Conservation (phyloP, 2,797 vertebrate species). For the Macrochelys suwanniensis region DNA sequence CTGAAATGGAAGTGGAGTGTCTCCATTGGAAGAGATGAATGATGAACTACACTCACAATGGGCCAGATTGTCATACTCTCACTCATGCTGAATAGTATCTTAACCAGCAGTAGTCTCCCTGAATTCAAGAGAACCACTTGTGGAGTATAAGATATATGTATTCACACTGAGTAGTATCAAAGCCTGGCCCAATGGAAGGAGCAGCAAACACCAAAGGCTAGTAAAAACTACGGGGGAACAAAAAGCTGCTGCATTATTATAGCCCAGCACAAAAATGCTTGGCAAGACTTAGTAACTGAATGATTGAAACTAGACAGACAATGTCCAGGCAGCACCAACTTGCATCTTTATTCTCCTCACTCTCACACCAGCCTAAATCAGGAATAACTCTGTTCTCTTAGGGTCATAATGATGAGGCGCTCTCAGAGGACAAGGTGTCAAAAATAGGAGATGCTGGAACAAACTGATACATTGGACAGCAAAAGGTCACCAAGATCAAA, state of each 20-base stretch:
- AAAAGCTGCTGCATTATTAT: not conserved
- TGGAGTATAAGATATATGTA: not conserved
- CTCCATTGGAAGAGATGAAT: not conserved
- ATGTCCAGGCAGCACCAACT: fast-evolving
- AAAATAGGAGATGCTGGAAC: not conserved
- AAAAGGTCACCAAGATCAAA: not conserved
- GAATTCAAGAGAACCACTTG: not conserved
- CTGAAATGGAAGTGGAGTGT: not conserved
- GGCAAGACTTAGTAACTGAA: not conserved
- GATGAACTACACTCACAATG: not conserved
- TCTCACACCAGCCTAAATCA: fast-evolving
- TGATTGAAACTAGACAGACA: not conserved
- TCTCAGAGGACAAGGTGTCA: not conserved
- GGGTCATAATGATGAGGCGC: not conserved
- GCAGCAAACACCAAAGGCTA: fast-evolving
- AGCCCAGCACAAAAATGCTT: not conserved
- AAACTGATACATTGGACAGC: not conserved
- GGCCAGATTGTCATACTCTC: not conserved
- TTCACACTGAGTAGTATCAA: fast-evolving
- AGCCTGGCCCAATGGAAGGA: not conserved
- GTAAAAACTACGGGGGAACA: not conserved
- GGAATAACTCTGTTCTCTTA: not conserved
- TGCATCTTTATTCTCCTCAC: not conserved
- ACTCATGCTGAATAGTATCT: not conserved
- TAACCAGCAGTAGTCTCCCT: fast-evolving